These are phyloP conservation scores for Dicerorhinus sumatrensis DNA, from an alignment of 2,113 vertebrate genomes.

Conservation along the genomic window DNA sequence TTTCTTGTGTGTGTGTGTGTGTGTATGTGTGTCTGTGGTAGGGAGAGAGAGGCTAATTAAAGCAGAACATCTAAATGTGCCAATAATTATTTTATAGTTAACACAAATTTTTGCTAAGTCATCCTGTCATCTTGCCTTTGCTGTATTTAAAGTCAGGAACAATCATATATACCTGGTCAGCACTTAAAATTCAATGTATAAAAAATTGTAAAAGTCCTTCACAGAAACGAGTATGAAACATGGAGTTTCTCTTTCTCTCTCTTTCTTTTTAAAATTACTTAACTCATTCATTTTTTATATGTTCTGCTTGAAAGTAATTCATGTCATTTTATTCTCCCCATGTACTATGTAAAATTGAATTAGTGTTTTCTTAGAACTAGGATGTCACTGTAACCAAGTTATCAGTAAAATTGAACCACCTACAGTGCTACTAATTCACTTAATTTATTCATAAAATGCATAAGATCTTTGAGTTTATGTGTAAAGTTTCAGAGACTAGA, in stretches of 20 bases:
- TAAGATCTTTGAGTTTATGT: background rate
- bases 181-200: background rate
- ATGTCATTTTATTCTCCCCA: background rate
- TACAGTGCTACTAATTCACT: background rate
- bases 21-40: background rate
- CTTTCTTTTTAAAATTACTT: background rate
- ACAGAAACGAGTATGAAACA: background rate
- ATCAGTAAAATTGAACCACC: background rate
- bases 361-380: constrained; percentile 15
- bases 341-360: background rate
- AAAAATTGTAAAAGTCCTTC: background rate
- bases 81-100: background rate
- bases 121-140: background rate
- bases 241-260: background rate
- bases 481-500: constrained; percentile 34
- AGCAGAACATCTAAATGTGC: background rate
- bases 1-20: background rate
- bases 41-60: background rate
- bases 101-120: background rate
- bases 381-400: background rate
- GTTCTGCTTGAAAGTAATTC: constrained; percentile 2
- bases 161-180: background rate
- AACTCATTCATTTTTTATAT: background rate
- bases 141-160: background rate
- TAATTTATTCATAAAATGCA: constrained; percentile 31